Evolutionary conservation across 2,113 vertebrate species (phyloP).

Genomic region (Taxidea taxus): DNA sequence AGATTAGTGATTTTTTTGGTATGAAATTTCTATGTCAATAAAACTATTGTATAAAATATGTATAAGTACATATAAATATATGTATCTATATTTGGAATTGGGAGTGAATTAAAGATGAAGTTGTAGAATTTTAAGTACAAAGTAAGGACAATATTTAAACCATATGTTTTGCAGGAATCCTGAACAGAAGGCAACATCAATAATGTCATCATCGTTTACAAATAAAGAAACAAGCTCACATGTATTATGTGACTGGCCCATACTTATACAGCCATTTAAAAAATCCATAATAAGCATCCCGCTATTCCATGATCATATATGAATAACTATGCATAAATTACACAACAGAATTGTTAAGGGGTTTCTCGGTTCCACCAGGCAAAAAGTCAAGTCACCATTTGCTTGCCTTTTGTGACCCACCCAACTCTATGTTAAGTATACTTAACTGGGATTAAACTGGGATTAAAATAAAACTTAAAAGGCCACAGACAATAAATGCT

Average conservation of each 20-base stretch:
- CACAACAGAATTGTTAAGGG: not conserved
- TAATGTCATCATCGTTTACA: not conserved
- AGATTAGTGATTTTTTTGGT: not conserved
- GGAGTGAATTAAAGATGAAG: not conserved
- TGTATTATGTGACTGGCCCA: not conserved
- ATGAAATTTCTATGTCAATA: not conserved
- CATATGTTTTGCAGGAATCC: not conserved
- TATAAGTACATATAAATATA: not conserved
- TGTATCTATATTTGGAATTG: not conserved
- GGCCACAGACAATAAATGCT: not conserved
- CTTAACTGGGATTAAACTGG: no score
- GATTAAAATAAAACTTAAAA: not conserved
- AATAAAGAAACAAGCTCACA: not conserved
- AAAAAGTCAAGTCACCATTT: not conserved
- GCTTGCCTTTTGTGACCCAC: not conserved
- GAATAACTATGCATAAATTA: not conserved
- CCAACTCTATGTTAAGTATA: not conserved
- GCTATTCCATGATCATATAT: not conserved
- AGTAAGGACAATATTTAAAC: not conserved
- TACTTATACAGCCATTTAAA: not conserved
- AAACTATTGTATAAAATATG: not conserved
- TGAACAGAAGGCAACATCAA: not conserved
- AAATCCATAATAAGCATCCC: not conserved
- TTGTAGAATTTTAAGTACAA: not conserved
- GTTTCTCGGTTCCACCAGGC: not conserved